Percentiles rank a stretch among this genome's conserved stretches.
phyloP scores from a whole-genome alignment of 2,797 vertebrate species.

The Craterocephalus amniculus region DNA sequence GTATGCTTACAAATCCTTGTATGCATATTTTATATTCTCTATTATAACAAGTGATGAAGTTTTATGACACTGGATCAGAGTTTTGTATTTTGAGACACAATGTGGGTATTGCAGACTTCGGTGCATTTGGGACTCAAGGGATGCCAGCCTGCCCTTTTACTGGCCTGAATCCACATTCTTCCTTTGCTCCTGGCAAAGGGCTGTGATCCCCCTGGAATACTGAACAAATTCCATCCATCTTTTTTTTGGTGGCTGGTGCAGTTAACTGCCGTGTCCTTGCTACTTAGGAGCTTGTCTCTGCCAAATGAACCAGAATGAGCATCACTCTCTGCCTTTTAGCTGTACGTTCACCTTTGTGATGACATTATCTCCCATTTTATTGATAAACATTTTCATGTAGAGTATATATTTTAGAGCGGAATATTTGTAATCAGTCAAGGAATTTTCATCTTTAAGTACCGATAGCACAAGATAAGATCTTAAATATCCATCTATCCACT shows the following conservation, averaged over 20 bases:
- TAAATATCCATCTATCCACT: neutral
- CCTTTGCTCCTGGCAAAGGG: neutral
- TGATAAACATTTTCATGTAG: neutral
- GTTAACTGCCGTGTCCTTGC: neutral
- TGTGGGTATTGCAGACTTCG: neutral
- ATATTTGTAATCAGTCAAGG: neutral
- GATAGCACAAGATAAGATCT: neutral
- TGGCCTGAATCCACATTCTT: neutral
- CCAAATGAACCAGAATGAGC: neutral
- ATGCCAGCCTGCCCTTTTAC: neutral
- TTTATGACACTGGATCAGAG: neutral
- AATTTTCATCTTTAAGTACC: neutral
- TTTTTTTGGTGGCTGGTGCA: neutral
- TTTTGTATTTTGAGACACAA: neutral
- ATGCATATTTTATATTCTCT: too few relatives aligned
- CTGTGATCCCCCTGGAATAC: neutral
- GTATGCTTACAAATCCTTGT: neutral
- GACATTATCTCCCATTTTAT: neutral
- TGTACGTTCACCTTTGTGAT: neutral
- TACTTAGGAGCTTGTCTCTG: neutral
- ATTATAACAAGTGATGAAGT: too few relatives aligned
- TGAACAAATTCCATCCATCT: neutral
- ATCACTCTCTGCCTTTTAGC: neutral
- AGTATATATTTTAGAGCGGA: neutral
- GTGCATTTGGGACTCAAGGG: neutral